A percentile compares a stretch with the other conserved stretches of the same genome.
These are phyloP conservation scores for Hylaeus anthracinus DNA, from an alignment of 1,140 invertebrate species.

Conservation along the genomic window DNA sequence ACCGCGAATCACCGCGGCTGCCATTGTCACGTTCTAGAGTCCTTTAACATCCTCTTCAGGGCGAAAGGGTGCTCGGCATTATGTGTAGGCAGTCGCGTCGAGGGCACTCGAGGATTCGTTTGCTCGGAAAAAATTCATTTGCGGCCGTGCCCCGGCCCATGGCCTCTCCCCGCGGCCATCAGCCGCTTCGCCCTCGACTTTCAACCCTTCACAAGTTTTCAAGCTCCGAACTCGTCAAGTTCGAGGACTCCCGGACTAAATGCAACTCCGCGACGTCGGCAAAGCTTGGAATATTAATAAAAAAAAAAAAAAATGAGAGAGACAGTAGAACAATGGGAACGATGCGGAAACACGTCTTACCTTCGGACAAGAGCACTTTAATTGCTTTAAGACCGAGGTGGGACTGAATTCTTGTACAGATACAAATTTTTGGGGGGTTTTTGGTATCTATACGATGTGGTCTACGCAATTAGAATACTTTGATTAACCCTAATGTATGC, in stretches of 20 bases:
- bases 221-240: conserved; percentile 55
- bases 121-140: conserved; percentile 78
- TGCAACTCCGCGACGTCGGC: conserved; percentile 39
- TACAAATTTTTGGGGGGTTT: too few relatives aligned
- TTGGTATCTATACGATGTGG: too few relatives aligned
- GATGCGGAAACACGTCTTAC: conserved; percentile 5
- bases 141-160: conserved; percentile 53
- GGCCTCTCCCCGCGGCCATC: not conserved
- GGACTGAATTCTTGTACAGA: too few relatives aligned
- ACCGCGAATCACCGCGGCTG: conserved; percentile 60
- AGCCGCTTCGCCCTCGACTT: conserved; percentile 20
- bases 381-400: conserved; percentile 1
- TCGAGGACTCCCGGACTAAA: conserved; percentile 40
- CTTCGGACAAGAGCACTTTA: conserved; percentile 8
- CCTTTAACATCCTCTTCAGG: conserved; percentile 67
- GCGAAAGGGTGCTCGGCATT: conserved; percentile 69
- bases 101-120: conserved; percentile 73
- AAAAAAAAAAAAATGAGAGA: not conserved
- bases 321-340: conserved; percentile 7
- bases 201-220: conserved; percentile 49
- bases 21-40: conserved; percentile 73
- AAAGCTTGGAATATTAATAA: conserved; percentile 44
- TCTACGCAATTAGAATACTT: too few relatives aligned
- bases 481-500: too few relatives aligned
- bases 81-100: conserved; percentile 68